phyloP scores from a whole-genome alignment of 2,113 vertebrate species.

The Erpornis zantholeuca region DNA sequence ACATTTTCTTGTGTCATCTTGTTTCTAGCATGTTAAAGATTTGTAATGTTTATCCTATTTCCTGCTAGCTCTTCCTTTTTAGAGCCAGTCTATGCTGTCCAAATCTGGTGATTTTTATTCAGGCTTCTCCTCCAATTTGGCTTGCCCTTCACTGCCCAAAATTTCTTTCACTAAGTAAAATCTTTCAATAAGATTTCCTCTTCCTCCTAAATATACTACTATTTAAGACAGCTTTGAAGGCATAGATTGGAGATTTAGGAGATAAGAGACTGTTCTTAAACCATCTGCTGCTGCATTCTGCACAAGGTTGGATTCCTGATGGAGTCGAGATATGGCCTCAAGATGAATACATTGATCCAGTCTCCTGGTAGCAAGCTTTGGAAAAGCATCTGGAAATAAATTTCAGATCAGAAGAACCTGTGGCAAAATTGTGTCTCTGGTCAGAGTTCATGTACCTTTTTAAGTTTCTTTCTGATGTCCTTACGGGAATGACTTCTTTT shows the following conservation, averaged over 20 bases:
- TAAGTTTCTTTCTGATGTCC: neutral
- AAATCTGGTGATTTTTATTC: neutral
- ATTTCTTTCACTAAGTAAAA: neutral
- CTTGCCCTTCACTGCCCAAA: neutral
- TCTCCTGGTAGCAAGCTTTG: neutral
- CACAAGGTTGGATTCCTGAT: neutral
- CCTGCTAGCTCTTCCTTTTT: neutral
- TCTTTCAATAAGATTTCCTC: neutral
- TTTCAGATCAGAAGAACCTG: neutral
- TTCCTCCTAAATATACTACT: neutral
- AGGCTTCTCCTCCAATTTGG: neutral
- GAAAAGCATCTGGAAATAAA: neutral
- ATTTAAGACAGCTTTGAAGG: neutral
- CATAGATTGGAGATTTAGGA: neutral
- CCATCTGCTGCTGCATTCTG: neutral
- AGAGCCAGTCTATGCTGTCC: neutral
- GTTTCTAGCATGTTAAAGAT: neutral
- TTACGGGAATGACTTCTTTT: neutral
- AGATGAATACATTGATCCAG: neutral
- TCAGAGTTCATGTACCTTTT: neutral
- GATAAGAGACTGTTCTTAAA: neutral
- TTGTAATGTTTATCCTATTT: neutral
- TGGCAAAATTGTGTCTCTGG: neutral
- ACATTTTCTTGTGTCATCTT: neutral
- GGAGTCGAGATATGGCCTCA: neutral